Base-by-base conservation (phyloP, 1,140 invertebrate species). In the Philopotamus ludificatus region DNA sequence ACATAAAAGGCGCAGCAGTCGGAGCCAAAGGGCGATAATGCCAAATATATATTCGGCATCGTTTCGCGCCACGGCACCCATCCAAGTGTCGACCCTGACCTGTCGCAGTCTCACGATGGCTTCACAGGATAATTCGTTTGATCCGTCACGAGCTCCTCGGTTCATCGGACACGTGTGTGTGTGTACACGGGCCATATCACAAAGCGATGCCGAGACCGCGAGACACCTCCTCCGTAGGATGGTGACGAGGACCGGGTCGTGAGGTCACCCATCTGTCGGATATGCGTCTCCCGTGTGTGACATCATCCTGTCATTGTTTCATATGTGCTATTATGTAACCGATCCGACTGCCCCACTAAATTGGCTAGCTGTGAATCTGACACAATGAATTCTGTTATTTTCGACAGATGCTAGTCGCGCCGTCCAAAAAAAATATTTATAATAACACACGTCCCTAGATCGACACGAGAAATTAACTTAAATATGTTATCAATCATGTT, bases 251-350 rank as follows among this genome's bases (percentile, higher is more conserved):
- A 47, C 44, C 8, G 18, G 15, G 4, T 47, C 44, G 18, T 47
- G 10, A 47, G 44, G 44, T 47, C 44, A 47, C 18, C 44, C 10
- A 15, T 4, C 10, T 8, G 8, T 16, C 44, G 44, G 44, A 47
- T 7, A 47, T 4, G 18, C 28, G 28, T 47, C 44, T 34, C 28
- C 28, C 15, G 10, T 20, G 44, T n/a, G 44, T 47, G 44, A 47
- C 44, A 47, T 47, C 44, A 47, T 47, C 4, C 4, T 47, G 44
- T 34, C 28, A 47, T 47, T 47, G 44, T 47, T 20, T 47, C 8
- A 8, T 34, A 12, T 7, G 28, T 4, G 44, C 18, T 16, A 47
- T 47, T 47, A 47, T 47, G 44, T 20, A 47, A 47, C 15, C 28
- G 28, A 34, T 34, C 28, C 12, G 12, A 34, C 28, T 34, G 28